A percentile compares a stretch with the other conserved stretches of the same genome.
phyloP scores from a whole-genome alignment of 2,113 vertebrate genomes.

The Chaetorhynchus papuensis region DNA sequence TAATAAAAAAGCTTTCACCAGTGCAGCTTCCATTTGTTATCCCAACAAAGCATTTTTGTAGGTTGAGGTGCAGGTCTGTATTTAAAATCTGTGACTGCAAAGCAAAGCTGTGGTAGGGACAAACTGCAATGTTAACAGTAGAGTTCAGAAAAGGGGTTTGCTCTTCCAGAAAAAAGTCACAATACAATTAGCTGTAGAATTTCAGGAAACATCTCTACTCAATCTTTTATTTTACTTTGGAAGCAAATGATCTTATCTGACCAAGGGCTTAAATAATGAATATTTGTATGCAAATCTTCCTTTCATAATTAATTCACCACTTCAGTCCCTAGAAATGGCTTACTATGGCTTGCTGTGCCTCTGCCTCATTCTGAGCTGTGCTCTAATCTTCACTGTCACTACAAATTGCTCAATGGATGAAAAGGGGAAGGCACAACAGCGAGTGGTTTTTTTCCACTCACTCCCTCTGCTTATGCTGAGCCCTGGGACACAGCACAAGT shows the following conservation, averaged over 20 bases:
- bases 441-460: constrained; percentile 15
- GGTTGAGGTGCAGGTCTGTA: background rate
- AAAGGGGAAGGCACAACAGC: background rate
- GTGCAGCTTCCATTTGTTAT: background rate
- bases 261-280: background rate
- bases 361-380: background rate
- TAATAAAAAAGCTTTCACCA: background rate
- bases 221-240: background rate
- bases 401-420: background rate
- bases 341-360: background rate
- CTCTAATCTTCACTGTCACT: constrained; percentile 16
- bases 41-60: background rate
- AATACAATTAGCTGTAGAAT: background rate
- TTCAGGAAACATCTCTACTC: background rate
- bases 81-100: background rate
- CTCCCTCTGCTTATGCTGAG: background rate
- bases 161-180: background rate
- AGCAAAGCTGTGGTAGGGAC: background rate
- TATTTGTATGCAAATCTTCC: background rate
- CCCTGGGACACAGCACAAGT: background rate
- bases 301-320: constrained; percentile 2
- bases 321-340: constrained; percentile 1
- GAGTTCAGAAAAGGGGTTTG: background rate
- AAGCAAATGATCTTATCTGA: background rate
- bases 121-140: background rate